phyloP scores from a whole-genome alignment of 2,113 vertebrate genomes.

The Misgurnus mizolepis region DNA sequence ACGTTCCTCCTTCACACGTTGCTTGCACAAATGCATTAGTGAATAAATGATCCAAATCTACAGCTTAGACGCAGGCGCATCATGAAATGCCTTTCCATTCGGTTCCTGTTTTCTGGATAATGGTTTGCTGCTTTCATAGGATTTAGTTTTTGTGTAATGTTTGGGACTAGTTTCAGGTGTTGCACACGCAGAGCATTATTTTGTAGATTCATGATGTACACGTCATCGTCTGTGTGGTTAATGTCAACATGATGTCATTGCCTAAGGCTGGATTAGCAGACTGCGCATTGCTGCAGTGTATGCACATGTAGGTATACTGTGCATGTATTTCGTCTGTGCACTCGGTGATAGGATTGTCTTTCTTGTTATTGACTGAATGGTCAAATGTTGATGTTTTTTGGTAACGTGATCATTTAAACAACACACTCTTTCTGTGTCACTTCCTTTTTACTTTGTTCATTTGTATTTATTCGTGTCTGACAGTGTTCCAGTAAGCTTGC shows the following conservation, averaged over 20 bases:
- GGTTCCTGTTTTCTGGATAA: not conserved
- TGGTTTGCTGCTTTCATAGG: not conserved
- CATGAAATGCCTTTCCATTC: not conserved
- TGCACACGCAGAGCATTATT: not conserved
- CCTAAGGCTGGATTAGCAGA: no score
- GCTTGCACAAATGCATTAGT: not conserved
- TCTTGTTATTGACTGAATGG: no score
- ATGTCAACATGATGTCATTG: slow-evolving; percentile 6
- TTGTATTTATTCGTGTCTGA: slow-evolving; percentile 1
- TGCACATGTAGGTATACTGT: no score
- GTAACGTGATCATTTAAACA: not conserved
- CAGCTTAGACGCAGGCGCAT: slow-evolving; percentile 5
- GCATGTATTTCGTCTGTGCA: no score
- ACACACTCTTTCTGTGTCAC: not conserved
- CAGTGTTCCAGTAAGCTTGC: slow-evolving; percentile 24
- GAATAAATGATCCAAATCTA: slow-evolving; percentile 13
- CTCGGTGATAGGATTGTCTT: no score
- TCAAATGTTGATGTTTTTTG: no score
- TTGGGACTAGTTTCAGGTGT: not conserved
- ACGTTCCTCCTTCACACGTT: not conserved
- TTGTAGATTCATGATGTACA: not conserved
- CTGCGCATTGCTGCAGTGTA: no score
- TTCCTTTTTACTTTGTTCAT: not conserved
- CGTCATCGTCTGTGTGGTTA: not conserved
- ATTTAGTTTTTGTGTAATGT: slow-evolving; percentile 15